phyloP scores from a whole-genome alignment of 2,888 invertebrate genomes.

The Andrena trimmerana region DNA sequence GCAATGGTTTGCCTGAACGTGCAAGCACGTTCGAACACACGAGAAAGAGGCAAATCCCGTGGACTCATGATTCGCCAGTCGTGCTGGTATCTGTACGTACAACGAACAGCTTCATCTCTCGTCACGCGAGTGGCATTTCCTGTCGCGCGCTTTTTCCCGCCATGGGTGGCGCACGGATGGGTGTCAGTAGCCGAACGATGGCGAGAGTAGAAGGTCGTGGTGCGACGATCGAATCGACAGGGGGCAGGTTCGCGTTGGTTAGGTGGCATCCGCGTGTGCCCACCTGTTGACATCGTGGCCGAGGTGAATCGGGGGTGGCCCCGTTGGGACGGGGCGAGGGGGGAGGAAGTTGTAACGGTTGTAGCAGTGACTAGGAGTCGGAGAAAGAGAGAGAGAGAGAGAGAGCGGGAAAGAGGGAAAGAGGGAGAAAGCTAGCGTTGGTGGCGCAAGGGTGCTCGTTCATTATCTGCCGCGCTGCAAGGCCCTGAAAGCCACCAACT shows the following conservation, averaged over 20 bases:
- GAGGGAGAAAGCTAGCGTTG: slow-evolving; percentile 25
- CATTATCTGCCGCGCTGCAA: slow-evolving; percentile 71
- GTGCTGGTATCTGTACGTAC: too few species aligned
- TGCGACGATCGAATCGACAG: slow-evolving; percentile 62
- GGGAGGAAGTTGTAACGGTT: slow-evolving; percentile 47
- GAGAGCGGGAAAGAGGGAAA: neutral
- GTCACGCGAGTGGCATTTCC: slow-evolving; percentile 49
- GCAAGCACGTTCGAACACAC: too few species aligned
- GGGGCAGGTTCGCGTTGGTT: slow-evolving; percentile 65
- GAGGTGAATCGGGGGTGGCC: slow-evolving; percentile 75
- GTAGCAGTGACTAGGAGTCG: slow-evolving; percentile 21
- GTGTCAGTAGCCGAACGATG: slow-evolving; percentile 51
- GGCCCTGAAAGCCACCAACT: slow-evolving; percentile 66
- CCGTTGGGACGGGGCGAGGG: slow-evolving; percentile 30
- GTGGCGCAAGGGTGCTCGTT: slow-evolving; percentile 70
- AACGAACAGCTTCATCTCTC: slow-evolving; percentile 1
- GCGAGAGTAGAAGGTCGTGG: slow-evolving; percentile 46
- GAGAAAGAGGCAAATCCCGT: too few species aligned
- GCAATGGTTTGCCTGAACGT: too few species aligned
- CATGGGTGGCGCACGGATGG: slow-evolving; percentile 34
- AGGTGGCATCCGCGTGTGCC: slow-evolving; percentile 81
- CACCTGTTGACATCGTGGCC: slow-evolving; percentile 83
- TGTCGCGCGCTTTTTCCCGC: slow-evolving; percentile 30
- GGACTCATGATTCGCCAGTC: too few species aligned
- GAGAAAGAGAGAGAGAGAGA: slow-evolving; percentile 29